Evolutionary conservation across 2,888 invertebrate species (phyloP).

Genomic region (Metallyticus violacea): DNA sequence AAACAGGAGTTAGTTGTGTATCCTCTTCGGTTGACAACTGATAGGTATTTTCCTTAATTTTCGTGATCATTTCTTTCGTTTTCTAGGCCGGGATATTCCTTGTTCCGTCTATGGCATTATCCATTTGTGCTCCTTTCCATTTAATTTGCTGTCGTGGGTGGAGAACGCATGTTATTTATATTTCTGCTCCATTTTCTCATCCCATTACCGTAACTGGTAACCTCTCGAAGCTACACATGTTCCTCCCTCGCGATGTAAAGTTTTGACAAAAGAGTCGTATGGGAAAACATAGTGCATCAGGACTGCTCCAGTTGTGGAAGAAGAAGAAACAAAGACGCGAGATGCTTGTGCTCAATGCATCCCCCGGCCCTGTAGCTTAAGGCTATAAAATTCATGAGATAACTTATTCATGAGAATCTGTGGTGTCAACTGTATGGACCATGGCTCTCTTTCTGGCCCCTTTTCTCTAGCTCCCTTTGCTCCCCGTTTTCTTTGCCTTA

Average conservation of each 20-base stretch:
- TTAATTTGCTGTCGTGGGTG: not conserved
- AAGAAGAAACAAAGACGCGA: not conserved
- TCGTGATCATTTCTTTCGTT: not conserved
- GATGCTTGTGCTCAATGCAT: not conserved
- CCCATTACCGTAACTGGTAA: not conserved
- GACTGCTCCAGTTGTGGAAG: not conserved
- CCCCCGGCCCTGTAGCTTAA: not conserved
- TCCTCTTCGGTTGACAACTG: too few species aligned
- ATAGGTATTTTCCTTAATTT: not conserved
- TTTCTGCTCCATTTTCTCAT: not conserved
- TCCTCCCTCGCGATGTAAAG: not conserved
- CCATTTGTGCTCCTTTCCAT: not conserved
- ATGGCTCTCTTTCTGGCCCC: slow-evolving; percentile 1
- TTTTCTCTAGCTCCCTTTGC: not conserved
- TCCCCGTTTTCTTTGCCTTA: not conserved
- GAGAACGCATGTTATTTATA: too few species aligned
- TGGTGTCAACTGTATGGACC: slow-evolving; percentile 20
- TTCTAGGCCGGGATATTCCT: not conserved
- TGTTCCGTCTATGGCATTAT: not conserved
- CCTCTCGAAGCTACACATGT: not conserved
- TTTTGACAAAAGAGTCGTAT: slow-evolving; percentile 13
- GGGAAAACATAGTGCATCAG: not conserved
- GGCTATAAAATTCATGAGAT: not conserved
- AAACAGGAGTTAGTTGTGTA: too few species aligned
- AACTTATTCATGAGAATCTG: slow-evolving; percentile 27